A percentile compares a stretch with the other conserved stretches of the same genome.
phyloP scores from a whole-genome alignment of 2,888 invertebrate species.

The Phyto melanocephala region DNA sequence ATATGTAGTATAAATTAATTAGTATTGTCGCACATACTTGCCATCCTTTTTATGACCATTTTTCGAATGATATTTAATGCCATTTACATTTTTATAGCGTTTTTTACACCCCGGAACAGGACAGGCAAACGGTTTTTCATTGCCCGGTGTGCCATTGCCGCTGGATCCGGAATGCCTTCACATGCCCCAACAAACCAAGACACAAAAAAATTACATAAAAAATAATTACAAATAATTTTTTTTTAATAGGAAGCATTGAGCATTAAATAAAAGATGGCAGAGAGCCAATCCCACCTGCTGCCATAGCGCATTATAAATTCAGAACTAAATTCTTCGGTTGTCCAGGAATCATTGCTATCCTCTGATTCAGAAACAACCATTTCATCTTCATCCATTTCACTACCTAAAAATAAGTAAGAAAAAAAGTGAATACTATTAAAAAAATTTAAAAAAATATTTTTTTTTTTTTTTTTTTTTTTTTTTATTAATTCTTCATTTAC shows the following conservation, averaged over 20 bases:
- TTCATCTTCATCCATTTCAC: conserved; percentile 86
- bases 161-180: conserved; percentile 79
- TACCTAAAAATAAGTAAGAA: conserved; percentile 79
- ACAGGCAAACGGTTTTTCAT: conserved; percentile 90
- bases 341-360: conserved; percentile 91
- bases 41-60: conserved; percentile 92
- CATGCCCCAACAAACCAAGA: conserved; percentile 65
- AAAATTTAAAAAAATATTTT: not conserved
- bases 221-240: conserved; percentile 67
- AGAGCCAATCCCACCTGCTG: conserved; percentile 80
- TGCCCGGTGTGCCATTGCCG: conserved; percentile 79
- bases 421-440: not conserved
- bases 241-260: conserved; percentile 68
- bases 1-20: conserved; percentile 10
- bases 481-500: too few species aligned
- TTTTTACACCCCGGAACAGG: conserved; percentile 93
- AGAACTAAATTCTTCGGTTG: conserved; percentile 88
- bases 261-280: conserved; percentile 60
- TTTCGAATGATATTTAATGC: conserved; percentile 92
- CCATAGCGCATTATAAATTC: conserved; percentile 89
- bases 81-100: conserved; percentile 92
- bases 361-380: conserved; percentile 85
- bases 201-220: conserved; percentile 64
- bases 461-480: too few species aligned
- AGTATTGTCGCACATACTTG: conserved; percentile 81